phyloP scores from a whole-genome alignment of 2,797 vertebrate species.

The Gobio occitaniae region DNA sequence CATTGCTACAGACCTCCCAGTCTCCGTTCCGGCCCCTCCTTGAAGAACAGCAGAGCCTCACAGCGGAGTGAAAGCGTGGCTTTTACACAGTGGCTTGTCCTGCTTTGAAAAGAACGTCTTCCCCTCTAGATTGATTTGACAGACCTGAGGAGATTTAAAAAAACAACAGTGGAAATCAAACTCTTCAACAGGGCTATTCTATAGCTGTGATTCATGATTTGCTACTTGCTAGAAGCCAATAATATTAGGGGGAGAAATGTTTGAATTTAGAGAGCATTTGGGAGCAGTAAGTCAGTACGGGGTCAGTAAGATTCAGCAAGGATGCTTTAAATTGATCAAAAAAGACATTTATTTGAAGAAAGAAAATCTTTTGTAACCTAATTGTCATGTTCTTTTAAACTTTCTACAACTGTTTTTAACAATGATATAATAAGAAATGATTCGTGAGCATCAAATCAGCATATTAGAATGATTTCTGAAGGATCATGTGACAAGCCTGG shows the following conservation, averaged over 20 bases:
- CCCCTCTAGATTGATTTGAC: constrained; percentile 98
- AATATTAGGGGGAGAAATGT: background rate
- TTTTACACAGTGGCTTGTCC: constrained; percentile 99
- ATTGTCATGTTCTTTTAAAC: too few relatives aligned
- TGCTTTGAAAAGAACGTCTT: constrained; percentile 99
- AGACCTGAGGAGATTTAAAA: constrained; percentile 81
- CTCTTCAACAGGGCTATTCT: background rate
- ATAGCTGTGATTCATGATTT: background rate
- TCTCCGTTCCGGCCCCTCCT: constrained; percentile 18
- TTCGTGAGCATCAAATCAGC: background rate
- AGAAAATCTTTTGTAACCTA: too few relatives aligned
- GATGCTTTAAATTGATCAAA: too few relatives aligned
- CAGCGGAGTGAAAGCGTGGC: constrained; percentile 95
- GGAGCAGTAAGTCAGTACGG: too few relatives aligned
- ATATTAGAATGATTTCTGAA: background rate
- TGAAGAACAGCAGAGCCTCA: constrained; percentile 70
- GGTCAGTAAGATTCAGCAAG: background rate
- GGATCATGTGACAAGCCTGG: background rate
- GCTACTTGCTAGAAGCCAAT: background rate
- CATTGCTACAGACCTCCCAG: constrained; percentile 52
- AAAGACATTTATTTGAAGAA: too few relatives aligned
- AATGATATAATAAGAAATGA: background rate
- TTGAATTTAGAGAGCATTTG: background rate
- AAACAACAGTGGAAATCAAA: background rate
- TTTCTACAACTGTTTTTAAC: background rate